phyloP scores from a whole-genome alignment of 1,140 invertebrate genomes.

The Nebria ingens region DNA sequence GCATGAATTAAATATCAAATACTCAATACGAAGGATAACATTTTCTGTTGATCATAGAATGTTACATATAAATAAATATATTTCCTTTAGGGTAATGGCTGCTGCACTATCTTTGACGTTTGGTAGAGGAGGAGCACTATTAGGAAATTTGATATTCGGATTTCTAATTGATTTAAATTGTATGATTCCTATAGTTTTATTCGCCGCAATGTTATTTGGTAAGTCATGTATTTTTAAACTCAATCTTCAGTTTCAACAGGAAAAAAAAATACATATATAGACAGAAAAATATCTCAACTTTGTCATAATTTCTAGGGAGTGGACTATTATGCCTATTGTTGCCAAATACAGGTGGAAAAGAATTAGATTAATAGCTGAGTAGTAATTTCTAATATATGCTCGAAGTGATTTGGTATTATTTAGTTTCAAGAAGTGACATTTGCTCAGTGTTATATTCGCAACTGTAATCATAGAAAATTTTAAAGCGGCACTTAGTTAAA shows the following conservation, averaged over 20 bases:
- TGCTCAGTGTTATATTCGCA: too few species aligned
- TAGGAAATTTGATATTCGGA: constrained; percentile 58
- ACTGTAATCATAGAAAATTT: too few species aligned
- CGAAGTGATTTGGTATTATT: too few species aligned
- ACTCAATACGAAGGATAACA: too few species aligned
- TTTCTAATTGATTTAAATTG: constrained; percentile 64
- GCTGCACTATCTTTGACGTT: constrained; percentile 60
- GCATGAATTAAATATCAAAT: too few species aligned
- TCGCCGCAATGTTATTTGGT: constrained; percentile 57
- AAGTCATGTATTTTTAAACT: constrained; percentile 31
- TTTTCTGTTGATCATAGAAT: background rate
- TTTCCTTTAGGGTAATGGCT: constrained; percentile 55
- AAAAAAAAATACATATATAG: too few species aligned
- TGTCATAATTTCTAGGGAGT: constrained; percentile 43
- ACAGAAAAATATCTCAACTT: background rate
- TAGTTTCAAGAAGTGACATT: too few species aligned
- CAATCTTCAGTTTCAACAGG: background rate
- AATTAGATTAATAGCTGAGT: constrained; percentile 52
- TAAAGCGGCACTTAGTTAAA: too few species aligned
- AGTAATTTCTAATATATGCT: too few species aligned
- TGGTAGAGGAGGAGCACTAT: constrained; percentile 55
- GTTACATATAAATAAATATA: background rate
- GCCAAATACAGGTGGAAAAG: constrained; percentile 55
- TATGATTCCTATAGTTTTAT: constrained; percentile 53
- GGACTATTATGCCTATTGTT: constrained; percentile 53